Conservation (phyloP, 2,888 invertebrate genomes). For the Lepetodrilus schrolli region DNA sequence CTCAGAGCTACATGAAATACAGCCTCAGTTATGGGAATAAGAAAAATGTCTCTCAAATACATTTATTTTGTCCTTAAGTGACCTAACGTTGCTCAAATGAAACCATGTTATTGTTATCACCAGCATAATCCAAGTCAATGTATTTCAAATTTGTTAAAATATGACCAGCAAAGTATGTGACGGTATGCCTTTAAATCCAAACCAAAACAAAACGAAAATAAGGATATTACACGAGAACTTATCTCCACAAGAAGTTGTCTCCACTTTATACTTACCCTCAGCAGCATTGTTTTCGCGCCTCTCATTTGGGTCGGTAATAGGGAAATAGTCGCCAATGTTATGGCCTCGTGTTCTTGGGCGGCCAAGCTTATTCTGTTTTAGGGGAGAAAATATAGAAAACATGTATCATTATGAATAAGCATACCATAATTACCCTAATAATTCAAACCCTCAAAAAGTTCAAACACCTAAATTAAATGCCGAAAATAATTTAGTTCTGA, state of each 20-base stretch:
- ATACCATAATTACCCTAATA: no score
- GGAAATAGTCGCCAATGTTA: constrained; percentile 51
- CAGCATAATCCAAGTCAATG: background rate
- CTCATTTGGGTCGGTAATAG: constrained; percentile 67
- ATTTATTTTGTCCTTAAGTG: no score
- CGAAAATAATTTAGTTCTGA: no score
- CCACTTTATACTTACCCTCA: constrained; percentile 54
- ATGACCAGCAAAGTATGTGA: background rate
- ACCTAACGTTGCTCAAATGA: no score
- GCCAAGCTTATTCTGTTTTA: constrained; percentile 69
- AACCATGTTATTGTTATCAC: background rate
- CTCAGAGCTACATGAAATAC: no score
- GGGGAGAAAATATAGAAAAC: constrained; percentile 30
- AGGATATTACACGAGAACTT: background rate
- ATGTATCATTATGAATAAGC: no score
- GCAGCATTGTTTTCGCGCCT: constrained; percentile 62
- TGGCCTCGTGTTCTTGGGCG: constrained; percentile 66
- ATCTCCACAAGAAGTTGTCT: background rate
- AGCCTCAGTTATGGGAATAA: no score
- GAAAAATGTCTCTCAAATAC: no score
- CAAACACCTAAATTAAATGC: no score
- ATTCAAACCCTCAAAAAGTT: no score
- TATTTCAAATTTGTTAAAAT: background rate
- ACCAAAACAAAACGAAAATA: background rate
- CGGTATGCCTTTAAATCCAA: background rate